Conservation (phyloP, 2,113 vertebrate genomes). For the Pomatostomus ruficeps region DNA sequence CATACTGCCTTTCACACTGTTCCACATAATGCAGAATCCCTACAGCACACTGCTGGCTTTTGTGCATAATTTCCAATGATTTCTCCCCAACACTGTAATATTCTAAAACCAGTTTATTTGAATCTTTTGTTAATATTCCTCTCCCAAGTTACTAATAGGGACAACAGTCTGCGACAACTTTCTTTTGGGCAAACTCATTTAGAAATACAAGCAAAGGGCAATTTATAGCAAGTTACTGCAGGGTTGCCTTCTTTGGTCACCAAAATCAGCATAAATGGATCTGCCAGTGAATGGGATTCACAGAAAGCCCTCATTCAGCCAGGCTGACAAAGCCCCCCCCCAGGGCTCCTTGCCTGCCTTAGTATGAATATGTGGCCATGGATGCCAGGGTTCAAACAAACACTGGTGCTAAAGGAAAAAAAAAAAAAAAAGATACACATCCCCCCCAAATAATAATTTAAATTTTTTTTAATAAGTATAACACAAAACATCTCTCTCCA, state of each 20-base stretch:
- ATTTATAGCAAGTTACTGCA: not conserved
- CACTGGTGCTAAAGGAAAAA: not conserved
- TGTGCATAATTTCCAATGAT: not conserved
- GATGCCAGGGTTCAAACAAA: not conserved
- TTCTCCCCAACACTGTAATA: not conserved
- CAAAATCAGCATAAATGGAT: not conserved
- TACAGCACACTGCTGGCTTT: not conserved
- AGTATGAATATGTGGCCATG: not conserved
- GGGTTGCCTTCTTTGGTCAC: not conserved
- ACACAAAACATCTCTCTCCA: not conserved
- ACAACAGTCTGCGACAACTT: not conserved
- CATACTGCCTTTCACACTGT: not conserved
- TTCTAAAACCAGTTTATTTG: not conserved
- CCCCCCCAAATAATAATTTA: not conserved
- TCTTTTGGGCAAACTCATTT: not conserved
- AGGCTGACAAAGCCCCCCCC: not conserved
- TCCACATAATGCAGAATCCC: not conserved
- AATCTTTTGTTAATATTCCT: not conserved
- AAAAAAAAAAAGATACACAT: not conserved
- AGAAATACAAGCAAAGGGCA: not conserved
- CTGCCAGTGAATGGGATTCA: not conserved
- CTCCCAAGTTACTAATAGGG: not conserved
- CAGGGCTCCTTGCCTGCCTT: not conserved
- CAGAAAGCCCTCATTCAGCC: not conserved
- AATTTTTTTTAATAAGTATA: not conserved